Conservation (phyloP, 53 echinoderm and acorn worm genomes). For the Henricia sp. region DNA sequence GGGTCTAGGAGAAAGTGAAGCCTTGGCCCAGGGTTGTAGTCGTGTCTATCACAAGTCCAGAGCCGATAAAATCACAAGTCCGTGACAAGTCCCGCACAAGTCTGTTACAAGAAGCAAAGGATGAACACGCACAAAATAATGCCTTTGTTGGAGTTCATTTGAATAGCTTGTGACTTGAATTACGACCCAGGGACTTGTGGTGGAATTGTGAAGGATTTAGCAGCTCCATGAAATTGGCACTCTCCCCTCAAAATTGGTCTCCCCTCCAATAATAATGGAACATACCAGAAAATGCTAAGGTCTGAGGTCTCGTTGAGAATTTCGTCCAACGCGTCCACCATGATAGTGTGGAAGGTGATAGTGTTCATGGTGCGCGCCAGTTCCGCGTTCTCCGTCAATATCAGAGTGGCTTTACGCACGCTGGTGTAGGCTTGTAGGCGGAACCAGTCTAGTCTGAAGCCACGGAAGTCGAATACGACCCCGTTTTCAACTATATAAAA, state of each 20-base stretch:
- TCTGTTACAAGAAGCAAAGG: no score
- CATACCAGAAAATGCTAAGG: slow-evolving; percentile 96
- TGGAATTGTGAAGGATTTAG: no score
- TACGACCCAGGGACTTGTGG: no score
- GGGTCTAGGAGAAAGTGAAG: no score
- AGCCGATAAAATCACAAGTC: no score
- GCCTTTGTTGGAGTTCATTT: no score
- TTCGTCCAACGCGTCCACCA: slow-evolving; percentile 94
- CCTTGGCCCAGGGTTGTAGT: no score
- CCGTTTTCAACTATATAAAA: slow-evolving; percentile 74
- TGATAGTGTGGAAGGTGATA: slow-evolving; percentile 93
- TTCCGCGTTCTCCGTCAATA: slow-evolving; percentile 82
- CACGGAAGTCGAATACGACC: slow-evolving; percentile 81
- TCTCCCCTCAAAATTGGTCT: neutral
- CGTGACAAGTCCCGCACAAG: no score
- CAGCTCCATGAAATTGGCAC: no score
- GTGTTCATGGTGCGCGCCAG: slow-evolving; percentile 95
- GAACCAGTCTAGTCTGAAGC: slow-evolving; percentile 98
- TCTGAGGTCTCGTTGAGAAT: slow-evolving; percentile 94
- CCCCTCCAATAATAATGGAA: neutral
- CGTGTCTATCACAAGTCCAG: no score
- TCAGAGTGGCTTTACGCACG: slow-evolving; percentile 88
- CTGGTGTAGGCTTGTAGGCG: slow-evolving; percentile 98
- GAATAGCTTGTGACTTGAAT: no score
- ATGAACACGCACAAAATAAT: no score